Conservation (phyloP, 2,888 invertebrate genomes). For the Calliphora vomitoria region DNA sequence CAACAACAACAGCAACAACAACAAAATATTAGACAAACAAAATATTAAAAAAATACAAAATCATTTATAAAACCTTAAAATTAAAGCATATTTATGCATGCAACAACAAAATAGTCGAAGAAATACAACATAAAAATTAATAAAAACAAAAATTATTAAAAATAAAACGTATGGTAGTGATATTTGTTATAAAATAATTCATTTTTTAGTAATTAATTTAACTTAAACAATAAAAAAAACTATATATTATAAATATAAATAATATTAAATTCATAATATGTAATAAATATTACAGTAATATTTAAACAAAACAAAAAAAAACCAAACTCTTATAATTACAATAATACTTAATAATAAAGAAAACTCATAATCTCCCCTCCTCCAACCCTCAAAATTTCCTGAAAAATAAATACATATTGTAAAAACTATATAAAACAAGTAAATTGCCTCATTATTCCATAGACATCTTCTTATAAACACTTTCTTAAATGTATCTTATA, state of each 20-base stretch:
- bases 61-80: slow-evolving; percentile 43
- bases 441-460: slow-evolving; percentile 46
- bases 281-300: slow-evolving; percentile 70
- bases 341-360: slow-evolving; percentile 62
- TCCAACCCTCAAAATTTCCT: background rate
- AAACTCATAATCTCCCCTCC: slow-evolving; percentile 50
- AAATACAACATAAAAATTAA: slow-evolving; percentile 58
- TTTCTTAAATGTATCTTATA: too few relatives aligned
- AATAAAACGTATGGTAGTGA: slow-evolving; percentile 79
- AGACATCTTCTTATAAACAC: background rate
- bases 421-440: slow-evolving; percentile 51
- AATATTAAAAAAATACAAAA: slow-evolving; percentile 43
- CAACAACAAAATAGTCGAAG: slow-evolving; percentile 75
- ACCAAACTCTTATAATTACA: slow-evolving; percentile 59
- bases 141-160: slow-evolving; percentile 79
- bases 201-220: slow-evolving; percentile 81
- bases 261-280: slow-evolving; percentile 60
- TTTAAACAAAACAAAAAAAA: slow-evolving; percentile 60
- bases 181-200: slow-evolving; percentile 83
- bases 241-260: slow-evolving; percentile 65
- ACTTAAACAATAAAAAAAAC: slow-evolving; percentile 59
- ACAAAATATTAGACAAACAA: slow-evolving; percentile 58
- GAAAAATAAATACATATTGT: slow-evolving; percentile 11
- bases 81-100: slow-evolving; percentile 68
- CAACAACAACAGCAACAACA: slow-evolving; percentile 52